Evolutionary conservation across 2,113 vertebrate species (phyloP).

Genomic region (Megalops atlanticus): DNA sequence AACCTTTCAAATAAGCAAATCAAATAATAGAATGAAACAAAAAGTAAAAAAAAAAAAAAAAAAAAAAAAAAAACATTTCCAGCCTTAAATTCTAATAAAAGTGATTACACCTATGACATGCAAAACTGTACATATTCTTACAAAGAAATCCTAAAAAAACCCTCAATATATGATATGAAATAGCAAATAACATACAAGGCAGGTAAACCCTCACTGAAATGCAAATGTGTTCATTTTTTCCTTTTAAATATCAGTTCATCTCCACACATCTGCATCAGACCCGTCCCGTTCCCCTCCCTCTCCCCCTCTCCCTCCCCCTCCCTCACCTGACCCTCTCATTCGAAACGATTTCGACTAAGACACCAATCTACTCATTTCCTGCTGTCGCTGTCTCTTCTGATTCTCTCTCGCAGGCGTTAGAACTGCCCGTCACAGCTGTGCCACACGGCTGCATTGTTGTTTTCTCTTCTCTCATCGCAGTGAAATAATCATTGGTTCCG

Average conservation of each 20-base stretch:
- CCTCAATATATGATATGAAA: constrained; percentile 84
- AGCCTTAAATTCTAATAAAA: constrained; percentile 76
- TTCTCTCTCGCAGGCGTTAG: constrained; percentile 3
- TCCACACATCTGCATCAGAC: neutral
- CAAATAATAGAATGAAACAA: constrained; percentile 72
- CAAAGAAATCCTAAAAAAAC: constrained; percentile 81
- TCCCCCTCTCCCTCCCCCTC: constrained; percentile 39
- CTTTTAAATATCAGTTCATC: constrained; percentile 42
- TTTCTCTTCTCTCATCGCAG: constrained; percentile 31
- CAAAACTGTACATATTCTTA: constrained; percentile 99
- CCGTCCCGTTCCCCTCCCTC: constrained; percentile 20
- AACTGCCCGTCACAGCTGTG: constrained; percentile 1
- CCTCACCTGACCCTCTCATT: constrained; percentile 25
- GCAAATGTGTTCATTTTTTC: constrained; percentile 67
- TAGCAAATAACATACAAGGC: constrained; percentile 84
- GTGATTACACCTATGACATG: constrained; percentile 96
- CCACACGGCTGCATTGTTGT: constrained; percentile 16
- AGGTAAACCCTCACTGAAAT: constrained; percentile 81
- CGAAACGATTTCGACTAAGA: constrained; percentile 7
- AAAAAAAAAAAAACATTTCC: constrained; percentile 61
- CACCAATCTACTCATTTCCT: constrained; percentile 18
- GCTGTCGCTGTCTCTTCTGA: neutral
- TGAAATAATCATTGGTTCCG: constrained; percentile 59
- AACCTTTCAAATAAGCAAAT: constrained; percentile 76
- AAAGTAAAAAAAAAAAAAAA: constrained; percentile 66